These are phyloP conservation scores for Idaea biselata DNA, from an alignment of 2,888 invertebrate genomes.

Conservation along the genomic window DNA sequence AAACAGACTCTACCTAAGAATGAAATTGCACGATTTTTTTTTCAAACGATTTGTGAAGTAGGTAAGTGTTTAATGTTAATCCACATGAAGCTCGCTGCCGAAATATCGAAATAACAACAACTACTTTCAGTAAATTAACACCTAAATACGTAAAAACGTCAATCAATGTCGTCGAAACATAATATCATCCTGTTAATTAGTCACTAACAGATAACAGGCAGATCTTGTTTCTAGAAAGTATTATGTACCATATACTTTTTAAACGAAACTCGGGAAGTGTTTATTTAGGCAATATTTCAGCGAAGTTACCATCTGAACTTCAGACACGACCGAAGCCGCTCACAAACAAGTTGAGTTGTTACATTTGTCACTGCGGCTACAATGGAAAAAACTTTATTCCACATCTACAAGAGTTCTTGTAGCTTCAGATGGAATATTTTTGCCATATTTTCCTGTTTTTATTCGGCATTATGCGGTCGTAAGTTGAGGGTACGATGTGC, in stretches of 20 bases:
- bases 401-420: not conserved
- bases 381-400: not conserved
- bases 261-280: not conserved
- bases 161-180: not conserved
- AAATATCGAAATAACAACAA: not conserved
- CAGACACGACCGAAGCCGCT: not conserved
- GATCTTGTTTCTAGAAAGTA: not conserved
- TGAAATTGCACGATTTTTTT: too few relatives aligned
- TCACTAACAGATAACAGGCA: not conserved
- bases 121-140: not conserved
- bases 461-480: not conserved
- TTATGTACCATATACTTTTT: not conserved
- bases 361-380: not conserved
- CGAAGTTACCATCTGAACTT: not conserved
- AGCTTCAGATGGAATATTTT: not conserved
- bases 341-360: conserved; percentile 1
- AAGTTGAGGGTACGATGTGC: not conserved
- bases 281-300: not conserved
- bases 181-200: not conserved
- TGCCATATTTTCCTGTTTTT: not conserved
- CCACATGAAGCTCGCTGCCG: not conserved
- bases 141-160: not conserved
- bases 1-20: too few relatives aligned
- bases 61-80: too few relatives aligned
- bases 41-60: too few relatives aligned